phyloP scores from a whole-genome alignment of 2,888 invertebrate genomes.

The Galerucella calmariensis region DNA sequence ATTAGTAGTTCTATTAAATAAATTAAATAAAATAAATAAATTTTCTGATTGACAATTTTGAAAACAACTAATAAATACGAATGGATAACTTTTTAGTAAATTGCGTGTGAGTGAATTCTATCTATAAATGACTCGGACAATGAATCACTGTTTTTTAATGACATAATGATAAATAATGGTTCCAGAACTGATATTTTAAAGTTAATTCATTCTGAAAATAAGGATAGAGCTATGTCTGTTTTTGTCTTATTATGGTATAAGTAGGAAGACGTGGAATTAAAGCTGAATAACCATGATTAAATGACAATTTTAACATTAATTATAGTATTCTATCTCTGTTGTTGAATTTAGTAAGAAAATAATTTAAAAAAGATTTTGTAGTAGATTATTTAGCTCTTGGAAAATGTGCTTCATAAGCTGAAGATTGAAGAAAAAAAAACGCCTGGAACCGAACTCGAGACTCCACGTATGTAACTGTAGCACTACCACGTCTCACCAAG shows the following conservation, averaged over 20 bases:
- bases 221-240: not conserved
- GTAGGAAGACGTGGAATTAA: not conserved
- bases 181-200: not conserved
- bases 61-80: not conserved
- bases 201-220: not conserved
- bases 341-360: no score
- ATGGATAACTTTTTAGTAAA: not conserved
- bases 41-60: no score
- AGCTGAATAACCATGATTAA: not conserved
- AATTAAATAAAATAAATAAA: no score
- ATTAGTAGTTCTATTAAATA: no score
- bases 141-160: slow-evolving; percentile 1
- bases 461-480: no score
- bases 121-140: not conserved
- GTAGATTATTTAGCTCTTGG: no score
- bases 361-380: no score
- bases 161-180: slow-evolving; percentile 2
- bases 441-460: no score
- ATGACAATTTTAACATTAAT: not conserved
- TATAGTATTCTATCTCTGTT: not conserved
- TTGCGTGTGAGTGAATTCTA: not conserved
- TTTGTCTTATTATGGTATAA: not conserved
- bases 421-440: no score
- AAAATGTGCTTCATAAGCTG: no score
- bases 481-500: no score